Conservation (phyloP, 2,113 vertebrate genomes). For the Micromys minutus region DNA sequence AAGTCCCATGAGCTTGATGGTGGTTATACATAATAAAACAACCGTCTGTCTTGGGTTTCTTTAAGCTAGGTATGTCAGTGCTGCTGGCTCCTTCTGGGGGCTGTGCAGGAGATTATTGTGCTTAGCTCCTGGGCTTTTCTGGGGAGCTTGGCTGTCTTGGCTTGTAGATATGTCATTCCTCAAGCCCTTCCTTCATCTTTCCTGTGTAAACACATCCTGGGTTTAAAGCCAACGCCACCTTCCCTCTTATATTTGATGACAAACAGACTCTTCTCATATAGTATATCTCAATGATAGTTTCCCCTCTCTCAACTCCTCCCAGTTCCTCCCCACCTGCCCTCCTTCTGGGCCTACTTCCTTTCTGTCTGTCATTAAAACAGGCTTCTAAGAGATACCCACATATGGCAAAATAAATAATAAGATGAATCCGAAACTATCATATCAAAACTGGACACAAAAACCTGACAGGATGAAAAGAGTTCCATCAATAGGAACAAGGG, state of each 20-base stretch:
- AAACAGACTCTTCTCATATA: background rate
- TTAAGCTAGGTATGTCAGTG: background rate
- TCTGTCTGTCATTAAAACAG: background rate
- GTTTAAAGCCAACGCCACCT: background rate
- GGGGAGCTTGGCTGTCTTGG: too few relatives aligned
- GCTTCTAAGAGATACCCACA: background rate
- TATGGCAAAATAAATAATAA: background rate
- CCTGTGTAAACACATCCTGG: background rate
- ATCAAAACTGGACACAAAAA: background rate
- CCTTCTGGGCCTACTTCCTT: background rate
- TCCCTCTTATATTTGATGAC: background rate
- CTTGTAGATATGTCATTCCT: fast-evolving
- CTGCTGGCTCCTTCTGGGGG: background rate
- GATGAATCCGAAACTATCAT: background rate
- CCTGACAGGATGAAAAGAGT: background rate
- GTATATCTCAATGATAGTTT: background rate
- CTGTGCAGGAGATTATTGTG: background rate
- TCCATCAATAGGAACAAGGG: background rate
- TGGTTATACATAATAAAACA: background rate
- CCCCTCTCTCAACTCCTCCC: background rate
- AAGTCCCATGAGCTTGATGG: background rate
- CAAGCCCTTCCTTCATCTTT: background rate
- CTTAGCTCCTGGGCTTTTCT: background rate
- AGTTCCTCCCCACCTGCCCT: background rate
- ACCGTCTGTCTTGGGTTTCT: background rate